Evolutionary conservation across 2,888 invertebrate genomes (phyloP).

Genomic region (Germaria angustata): DNA sequence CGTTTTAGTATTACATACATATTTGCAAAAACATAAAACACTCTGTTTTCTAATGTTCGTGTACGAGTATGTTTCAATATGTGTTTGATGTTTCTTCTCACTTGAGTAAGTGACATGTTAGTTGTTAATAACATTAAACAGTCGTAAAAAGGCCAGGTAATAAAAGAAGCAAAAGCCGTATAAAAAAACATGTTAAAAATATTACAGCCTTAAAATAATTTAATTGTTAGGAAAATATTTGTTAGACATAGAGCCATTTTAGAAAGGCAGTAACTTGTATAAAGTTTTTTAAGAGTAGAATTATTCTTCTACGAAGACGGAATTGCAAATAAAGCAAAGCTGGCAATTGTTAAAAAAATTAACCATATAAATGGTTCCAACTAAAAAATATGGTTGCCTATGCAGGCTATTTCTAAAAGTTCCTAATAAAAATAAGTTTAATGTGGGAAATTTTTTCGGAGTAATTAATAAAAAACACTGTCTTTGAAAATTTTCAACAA

Average conservation of each 20-base stretch:
- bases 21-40: conserved; percentile 11
- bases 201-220: background rate
- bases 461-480: too few relatives aligned
- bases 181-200: background rate
- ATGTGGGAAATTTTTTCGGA: too few relatives aligned
- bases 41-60: background rate
- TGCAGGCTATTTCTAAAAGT: too few relatives aligned
- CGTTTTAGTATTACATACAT: conserved; percentile 41
- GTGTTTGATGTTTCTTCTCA: conserved; percentile 4
- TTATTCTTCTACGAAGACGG: too few relatives aligned
- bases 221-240: background rate
- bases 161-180: conserved; percentile 2
- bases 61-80: background rate
- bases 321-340: background rate
- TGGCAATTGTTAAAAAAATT: background rate
- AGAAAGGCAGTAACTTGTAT: background rate
- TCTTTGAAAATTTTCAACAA: too few relatives aligned
- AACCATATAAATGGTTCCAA: too few relatives aligned
- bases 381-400: too few relatives aligned
- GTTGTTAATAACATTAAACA: conserved; percentile 49
- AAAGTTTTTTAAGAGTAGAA: background rate
- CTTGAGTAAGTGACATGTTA: conserved; percentile 43
- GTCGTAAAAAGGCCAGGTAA: conserved; percentile 40
- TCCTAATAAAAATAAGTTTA: too few relatives aligned
- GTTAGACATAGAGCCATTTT: background rate